A percentile compares a stretch with the other conserved stretches of the same genome.
Evolutionary conservation across 2,113 vertebrate species (phyloP).

Genomic region (Zosterops lateralis): DNA sequence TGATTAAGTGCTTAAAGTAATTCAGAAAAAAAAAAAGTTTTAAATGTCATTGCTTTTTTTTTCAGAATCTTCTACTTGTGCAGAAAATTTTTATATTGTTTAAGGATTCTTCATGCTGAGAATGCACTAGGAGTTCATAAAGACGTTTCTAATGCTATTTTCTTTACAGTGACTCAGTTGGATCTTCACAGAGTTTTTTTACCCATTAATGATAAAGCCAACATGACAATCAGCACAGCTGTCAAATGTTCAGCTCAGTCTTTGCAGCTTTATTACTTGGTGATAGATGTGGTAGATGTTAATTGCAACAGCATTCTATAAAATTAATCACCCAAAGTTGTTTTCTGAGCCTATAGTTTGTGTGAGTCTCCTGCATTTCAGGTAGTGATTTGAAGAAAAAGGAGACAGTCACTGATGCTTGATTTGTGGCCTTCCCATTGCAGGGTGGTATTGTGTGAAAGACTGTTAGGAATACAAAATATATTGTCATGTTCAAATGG

Average conservation of each 20-base stretch:
- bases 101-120: not conserved
- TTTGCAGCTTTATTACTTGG: not conserved
- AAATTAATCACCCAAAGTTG: not conserved
- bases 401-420: not conserved
- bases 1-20: not conserved
- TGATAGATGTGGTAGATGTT: not conserved
- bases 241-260: not conserved
- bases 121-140: not conserved
- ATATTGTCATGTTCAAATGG: not conserved
- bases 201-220: not conserved
- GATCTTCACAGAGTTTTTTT: not conserved
- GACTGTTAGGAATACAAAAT: not conserved
- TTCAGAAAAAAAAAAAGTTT: not conserved
- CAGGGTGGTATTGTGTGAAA: not conserved
- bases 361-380: not conserved
- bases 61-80: not conserved
- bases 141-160: not conserved
- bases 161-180: not conserved
- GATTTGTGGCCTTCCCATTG: not conserved
- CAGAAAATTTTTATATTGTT: not conserved
- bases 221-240: not conserved
- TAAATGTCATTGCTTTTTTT: not conserved
- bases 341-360: not conserved
- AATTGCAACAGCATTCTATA: not conserved
- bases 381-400: not conserved